These are phyloP conservation scores for Esperia sulphurella DNA, from an alignment of 2,888 invertebrate genomes.

Conservation along the genomic window DNA sequence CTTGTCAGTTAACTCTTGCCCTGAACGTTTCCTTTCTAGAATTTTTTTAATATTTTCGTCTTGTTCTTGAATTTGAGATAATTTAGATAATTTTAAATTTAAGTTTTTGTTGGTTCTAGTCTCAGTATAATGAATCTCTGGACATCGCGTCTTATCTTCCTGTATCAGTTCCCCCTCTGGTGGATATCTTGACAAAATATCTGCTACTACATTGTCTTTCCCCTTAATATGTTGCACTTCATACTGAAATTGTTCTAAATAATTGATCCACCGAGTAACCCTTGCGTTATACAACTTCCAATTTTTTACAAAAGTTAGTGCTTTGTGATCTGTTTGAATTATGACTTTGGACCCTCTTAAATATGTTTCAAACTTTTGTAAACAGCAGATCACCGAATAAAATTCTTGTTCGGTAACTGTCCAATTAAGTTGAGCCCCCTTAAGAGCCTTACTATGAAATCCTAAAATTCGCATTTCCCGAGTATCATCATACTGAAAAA, in stretches of 20 bases:
- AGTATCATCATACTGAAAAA: constrained; percentile 17
- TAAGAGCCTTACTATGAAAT: too few species aligned
- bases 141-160: constrained; percentile 9
- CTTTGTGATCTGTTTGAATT: constrained; percentile 23
- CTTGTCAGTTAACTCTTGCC: too few species aligned
- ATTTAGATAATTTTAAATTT: constrained; percentile 2
- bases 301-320: constrained; percentile 18
- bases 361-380: too few species aligned
- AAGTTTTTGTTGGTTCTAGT: constrained; percentile 7
- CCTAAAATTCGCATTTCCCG: constrained; percentile 14
- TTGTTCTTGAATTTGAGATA: background rate
- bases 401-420: too few species aligned
- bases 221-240: too few species aligned
- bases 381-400: too few species aligned
- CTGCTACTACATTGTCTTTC: constrained; percentile 12
- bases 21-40: background rate
- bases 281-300: constrained; percentile 20
- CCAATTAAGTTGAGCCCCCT: too few species aligned
- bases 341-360: too few species aligned
- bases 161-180: constrained; percentile 11
- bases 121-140: too few species aligned
- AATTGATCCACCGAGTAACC: too few species aligned
- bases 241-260: too few species aligned
- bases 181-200: constrained; percentile 15
- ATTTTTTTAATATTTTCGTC: background rate